Evolutionary conservation across 2,113 vertebrate species (phyloP), one percentile per base, ranked within the genome.

Genomic region (Neolamprologus falcicula): DNA sequence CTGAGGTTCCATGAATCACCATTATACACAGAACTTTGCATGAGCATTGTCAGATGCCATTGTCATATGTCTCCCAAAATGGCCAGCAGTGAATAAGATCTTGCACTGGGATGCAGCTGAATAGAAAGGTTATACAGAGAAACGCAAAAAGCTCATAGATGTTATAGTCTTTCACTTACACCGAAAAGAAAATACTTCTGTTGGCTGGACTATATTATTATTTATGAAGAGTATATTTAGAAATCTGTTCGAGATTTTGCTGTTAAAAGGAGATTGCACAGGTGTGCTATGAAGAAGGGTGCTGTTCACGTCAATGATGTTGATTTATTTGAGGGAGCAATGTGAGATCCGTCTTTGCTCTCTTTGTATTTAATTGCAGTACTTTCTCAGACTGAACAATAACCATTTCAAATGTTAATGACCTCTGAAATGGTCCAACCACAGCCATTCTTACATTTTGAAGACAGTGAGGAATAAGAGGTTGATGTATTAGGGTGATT

Each of bases 371-470:
- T 85, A 83, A 90, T 83, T 83, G 61, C 31, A 78, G 80, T 66
- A 82, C 21, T 76, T 85, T 68, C 52, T 90, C 80, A 37, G 53
- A 54, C 16, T 11, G 26, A 87, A 68, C n/a, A 80, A 86, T 86
- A 84, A 86, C 37, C 24, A 79, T 79, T 84, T 86, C 50, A 83
- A 84, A 90, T 82, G 84, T 33, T 86, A 88, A 89, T 89, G 83
- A 63, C 14, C 68, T 90, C 63, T 84, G 50, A 92, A 93, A 90
- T 63, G 78, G 89, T 83, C 59, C 47, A 89, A 90, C 83, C 26
- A 16, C 21, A 47, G n/a, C 13, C 45, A 47, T 83, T 82, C 79
- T 89, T 63, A 80, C 83, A 84, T 73, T 54, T 59, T 12, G 11
- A 52, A 33, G 71, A 83, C 61, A 68, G 53, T 40, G 37, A 52